Base-by-base conservation (phyloP, 2,113 vertebrate species). In the Rallus limicola region DNA sequence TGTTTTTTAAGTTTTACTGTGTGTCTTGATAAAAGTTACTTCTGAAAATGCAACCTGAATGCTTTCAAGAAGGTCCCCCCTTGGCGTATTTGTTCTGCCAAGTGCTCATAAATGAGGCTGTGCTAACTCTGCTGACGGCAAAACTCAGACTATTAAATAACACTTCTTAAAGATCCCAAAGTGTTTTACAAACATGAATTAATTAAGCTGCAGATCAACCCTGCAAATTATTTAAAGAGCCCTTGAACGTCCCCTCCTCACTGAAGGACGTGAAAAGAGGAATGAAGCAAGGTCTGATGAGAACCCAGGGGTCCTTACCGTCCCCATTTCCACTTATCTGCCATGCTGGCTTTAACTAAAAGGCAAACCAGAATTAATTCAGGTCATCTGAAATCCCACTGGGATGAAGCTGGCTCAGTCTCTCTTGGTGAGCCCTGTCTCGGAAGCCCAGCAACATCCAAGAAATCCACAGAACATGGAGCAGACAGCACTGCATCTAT, bases 121-220 rank as follows among this genome's bases (percentile, higher is more conserved):
- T 0, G 1, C 25, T 75, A 90, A 83, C 18, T 18, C 18, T 12
- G 17, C 69, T 84, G 77, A 88, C 60, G 88, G 90, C 68, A 95
- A 90, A 90, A 86, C 44, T 52, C 1, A 1, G 48, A 55, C 29
- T 71, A 86, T 81, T 96, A 93, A 88, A 70, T 83, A 95, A 90
- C 48, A 40, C 52, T 78, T 90, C 72, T 50, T 75, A 83, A 82
- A 86, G 58, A 88, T 95, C 25, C 77, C 76, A 28, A 92, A 90
- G 82, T 88, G 82, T 44, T 88, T 92, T 84, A 88, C 2, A 23
- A 86, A 94, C 72, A 38, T 17, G 28, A 90, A 91, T 81, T 86
- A 95, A 95, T 93, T 94, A 90, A 93, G 58, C 58, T 60, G 28
- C 65, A 94, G 65, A 65, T 50, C 80, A 86, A 40, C 36, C 19